Percentiles rank a stretch among this genome's conserved stretches.
Evolutionary conservation across 2,797 vertebrate species (phyloP).

Genomic region (Sardinella longiceps): DNA sequence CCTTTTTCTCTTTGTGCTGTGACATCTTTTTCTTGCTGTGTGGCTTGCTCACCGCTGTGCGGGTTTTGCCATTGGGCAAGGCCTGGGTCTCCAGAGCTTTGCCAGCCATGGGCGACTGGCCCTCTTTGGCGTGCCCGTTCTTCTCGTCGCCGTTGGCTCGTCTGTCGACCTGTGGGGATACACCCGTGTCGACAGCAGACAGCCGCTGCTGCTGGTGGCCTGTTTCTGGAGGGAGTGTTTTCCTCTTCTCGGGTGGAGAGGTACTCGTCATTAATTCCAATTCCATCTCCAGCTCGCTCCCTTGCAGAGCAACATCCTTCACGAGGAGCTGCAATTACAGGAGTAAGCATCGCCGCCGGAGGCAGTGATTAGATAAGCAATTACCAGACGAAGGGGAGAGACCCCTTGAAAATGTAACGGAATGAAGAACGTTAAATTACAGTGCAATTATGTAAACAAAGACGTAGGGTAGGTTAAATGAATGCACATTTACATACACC

Average conservation of each 20-base stretch:
- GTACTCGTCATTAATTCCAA: conserved; percentile 87
- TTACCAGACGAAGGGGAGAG: too few relatives aligned
- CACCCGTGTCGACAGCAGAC: background rate
- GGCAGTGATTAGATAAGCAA: background rate
- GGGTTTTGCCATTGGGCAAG: conserved; percentile 92
- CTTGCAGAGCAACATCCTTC: conserved; percentile 86
- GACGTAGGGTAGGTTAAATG: background rate
- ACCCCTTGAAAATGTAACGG: background rate
- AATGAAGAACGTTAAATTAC: background rate
- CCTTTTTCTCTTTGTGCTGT: conserved; percentile 98
- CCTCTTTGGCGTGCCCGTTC: conserved; percentile 84
- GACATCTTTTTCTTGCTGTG: conserved; percentile 94
- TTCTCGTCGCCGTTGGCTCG: conserved; percentile 74
- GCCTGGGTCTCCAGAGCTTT: conserved; percentile 91
- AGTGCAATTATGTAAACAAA: background rate
- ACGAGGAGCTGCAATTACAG: conserved; percentile 77
- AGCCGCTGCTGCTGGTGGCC: conserved; percentile 59
- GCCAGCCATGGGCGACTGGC: conserved; percentile 71
- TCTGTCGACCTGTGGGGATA: conserved; percentile 38
- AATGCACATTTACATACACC: conserved; percentile 73
- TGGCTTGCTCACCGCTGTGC: conserved; percentile 85
- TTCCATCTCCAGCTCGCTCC: conserved; percentile 85
- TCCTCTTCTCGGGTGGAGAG: conserved; percentile 79
- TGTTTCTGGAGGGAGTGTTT: conserved; percentile 65
- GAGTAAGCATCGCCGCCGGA: background rate